Base-by-base conservation (phyloP, 2,888 invertebrate species). In the Cataglyphis cursor region DNA sequence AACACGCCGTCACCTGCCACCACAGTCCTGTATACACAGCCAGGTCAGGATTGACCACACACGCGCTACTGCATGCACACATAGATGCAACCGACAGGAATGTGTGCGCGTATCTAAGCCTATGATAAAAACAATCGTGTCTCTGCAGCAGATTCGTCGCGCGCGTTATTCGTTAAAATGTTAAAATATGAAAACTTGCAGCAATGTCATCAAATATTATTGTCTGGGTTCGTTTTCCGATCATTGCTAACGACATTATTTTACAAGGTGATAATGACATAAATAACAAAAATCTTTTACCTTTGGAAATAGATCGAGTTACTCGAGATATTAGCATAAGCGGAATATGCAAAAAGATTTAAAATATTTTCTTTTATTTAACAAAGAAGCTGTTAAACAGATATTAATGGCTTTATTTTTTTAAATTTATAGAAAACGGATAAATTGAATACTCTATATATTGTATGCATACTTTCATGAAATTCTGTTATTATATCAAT, bases 1-100 rank as follows among this genome's bases (percentile, higher is more conserved):
- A 94, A 94, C 94, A 94, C 91, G 91, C 94, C 93, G 94, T 93
- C 94, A 93, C 93, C 93, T 93, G 92, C 92, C 91, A 87, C 89
- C 87, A 86, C 88, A 91, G 87, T 88, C 86, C 90, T 89, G 86
- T 88, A 91, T 88, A 90, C 86, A 89, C 85, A 89, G 85, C 64
- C 81, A 86, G 75, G 57, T 65, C 86, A 85, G 87, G 85, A 88
- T 89, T 89, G 87, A 90, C 90, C 89, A 84, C 86, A 87, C 82
- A 86, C 70, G 84, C 83, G 66, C 48, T 84, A 78, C 61, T 64
- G 78, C 48, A 74, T 68, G 80, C 84, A 72, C 70, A 83, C 81
- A 44, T 31, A 76, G 74, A 81, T 74, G 72, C 84, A 75, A 81
- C 68, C 62, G 74, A 24, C 73, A 73, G 44, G 70, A 59, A 62